phyloP scores from a whole-genome alignment of 2,888 invertebrate species.

The Didymodactylos carnosus region DNA sequence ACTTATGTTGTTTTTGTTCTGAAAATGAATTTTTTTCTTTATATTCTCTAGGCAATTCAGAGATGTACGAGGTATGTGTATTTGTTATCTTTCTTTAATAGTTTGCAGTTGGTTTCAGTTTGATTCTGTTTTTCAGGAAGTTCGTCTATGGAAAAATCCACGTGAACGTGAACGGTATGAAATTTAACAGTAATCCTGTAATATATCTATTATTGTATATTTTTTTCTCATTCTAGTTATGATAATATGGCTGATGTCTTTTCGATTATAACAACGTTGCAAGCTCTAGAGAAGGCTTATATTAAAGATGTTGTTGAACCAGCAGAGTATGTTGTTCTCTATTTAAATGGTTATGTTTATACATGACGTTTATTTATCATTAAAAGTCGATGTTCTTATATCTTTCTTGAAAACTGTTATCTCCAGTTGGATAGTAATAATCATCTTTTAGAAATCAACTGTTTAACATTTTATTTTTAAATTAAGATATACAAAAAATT shows the following conservation, averaged over 20 bases:
- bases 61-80: background rate
- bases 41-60: background rate
- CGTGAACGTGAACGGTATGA: constrained; percentile 77
- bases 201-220: background rate
- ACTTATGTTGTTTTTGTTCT: too few relatives aligned
- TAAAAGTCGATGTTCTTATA: too few relatives aligned
- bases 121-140: constrained; percentile 45
- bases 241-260: constrained; percentile 94
- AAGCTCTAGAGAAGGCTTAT: constrained; percentile 93
- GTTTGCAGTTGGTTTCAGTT: background rate
- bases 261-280: constrained; percentile 85
- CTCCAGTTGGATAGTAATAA: too few relatives aligned
- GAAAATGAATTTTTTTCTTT: background rate
- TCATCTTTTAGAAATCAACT: background rate
- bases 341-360: too few relatives aligned
- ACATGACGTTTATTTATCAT: too few relatives aligned
- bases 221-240: constrained; percentile 40
- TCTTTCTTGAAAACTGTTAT: too few relatives aligned
- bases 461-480: background rate
- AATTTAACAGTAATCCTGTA: constrained; percentile 3
- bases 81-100: too few relatives aligned
- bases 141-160: constrained; percentile 75
- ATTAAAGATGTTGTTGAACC: constrained; percentile 78
- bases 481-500: constrained; percentile 72
- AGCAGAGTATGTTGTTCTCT: constrained; percentile 45